phyloP scores from a whole-genome alignment of 2,888 invertebrate species.

The Campoplex capitator region DNA sequence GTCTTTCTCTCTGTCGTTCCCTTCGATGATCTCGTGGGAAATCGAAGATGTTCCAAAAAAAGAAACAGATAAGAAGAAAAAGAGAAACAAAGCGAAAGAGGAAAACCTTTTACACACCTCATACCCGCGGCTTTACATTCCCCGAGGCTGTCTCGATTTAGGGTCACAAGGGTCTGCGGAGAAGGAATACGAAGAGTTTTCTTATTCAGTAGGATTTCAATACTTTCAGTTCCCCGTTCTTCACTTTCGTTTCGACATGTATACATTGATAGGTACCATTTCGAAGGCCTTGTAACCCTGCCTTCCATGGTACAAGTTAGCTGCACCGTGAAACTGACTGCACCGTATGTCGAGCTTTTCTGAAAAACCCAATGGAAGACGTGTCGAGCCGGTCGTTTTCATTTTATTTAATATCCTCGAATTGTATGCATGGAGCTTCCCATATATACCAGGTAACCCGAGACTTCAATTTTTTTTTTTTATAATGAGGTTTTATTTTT shows the following conservation, averaged over 20 bases:
- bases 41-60: conserved; percentile 52
- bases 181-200: conserved; percentile 44
- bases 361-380: conserved; percentile 8
- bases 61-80: conserved; percentile 4
- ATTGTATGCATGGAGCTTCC: neutral
- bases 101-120: conserved; percentile 54
- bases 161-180: conserved; percentile 34
- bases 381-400: conserved; percentile 17
- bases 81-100: conserved; percentile 10
- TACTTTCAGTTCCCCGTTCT: conserved; percentile 49
- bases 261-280: neutral
- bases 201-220: conserved; percentile 64
- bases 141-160: conserved; percentile 15
- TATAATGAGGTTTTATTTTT: neutral
- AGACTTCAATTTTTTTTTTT: neutral
- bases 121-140: conserved; percentile 45
- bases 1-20: conserved; percentile 44
- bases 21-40: conserved; percentile 65
- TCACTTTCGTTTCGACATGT: conserved; percentile 29
- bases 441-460: neutral
- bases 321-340: conserved; percentile 20
- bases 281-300: neutral
- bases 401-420: neutral
- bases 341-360: neutral
- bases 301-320: neutral